phyloP scores from a whole-genome alignment of 92 coral and sea anemone genomes.

The Bergia puertoricense region DNA sequence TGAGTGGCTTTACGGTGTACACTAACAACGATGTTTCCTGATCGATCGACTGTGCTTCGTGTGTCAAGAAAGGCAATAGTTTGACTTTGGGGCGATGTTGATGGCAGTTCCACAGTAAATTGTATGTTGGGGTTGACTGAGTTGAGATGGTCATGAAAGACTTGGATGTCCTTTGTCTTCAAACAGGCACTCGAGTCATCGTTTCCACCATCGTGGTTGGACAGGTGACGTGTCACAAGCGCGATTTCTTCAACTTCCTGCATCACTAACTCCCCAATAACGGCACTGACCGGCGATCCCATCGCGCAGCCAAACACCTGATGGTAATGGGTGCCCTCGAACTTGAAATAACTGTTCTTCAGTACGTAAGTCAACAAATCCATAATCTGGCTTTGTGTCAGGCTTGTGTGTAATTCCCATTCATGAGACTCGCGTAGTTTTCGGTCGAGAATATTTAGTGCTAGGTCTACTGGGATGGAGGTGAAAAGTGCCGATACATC shows the following conservation, averaged over 20 bases:
- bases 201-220: not conserved
- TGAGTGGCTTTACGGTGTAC: conserved; percentile 27
- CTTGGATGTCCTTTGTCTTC: conserved; percentile 14
- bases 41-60: not conserved
- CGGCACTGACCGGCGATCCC: conserved; percentile 1
- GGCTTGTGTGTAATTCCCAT: not conserved
- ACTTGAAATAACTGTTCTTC: conserved; percentile 7
- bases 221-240: not conserved
- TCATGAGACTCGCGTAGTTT: not conserved
- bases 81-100: not conserved
- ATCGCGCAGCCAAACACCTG: conserved; percentile 5
- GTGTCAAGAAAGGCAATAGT: conserved; percentile 9
- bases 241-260: conserved; percentile 24
- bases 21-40: conserved; percentile 3
- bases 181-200: conserved; percentile 1
- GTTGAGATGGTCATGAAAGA: not conserved
- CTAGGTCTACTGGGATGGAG: conserved; percentile 10
- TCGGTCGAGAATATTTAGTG: not conserved
- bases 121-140: conserved; percentile 22
- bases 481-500: not conserved
- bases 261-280: not conserved
- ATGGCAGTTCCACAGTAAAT: conserved; percentile 13
- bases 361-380: not conserved
- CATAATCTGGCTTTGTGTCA: conserved; percentile 16
- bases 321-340: conserved; percentile 1